Percentiles rank a stretch among this genome's conserved stretches.
phyloP scores from a whole-genome alignment of 2,888 invertebrate species.

The Apantesis nais region DNA sequence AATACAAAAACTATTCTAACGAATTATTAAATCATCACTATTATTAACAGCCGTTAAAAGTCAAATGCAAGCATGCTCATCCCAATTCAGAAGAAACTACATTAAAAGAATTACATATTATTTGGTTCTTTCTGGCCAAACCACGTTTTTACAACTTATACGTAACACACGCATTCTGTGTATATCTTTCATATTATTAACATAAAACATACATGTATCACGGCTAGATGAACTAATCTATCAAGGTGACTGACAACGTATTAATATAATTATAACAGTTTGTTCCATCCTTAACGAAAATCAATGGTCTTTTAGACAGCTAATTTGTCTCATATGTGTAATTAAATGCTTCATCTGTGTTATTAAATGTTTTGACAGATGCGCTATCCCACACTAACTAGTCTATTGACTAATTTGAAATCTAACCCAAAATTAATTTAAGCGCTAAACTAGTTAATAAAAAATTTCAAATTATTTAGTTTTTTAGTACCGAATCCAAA shows the following conservation, averaged over 20 bases:
- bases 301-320: background rate
- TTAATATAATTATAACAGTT: conserved; percentile 2
- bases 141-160: no score
- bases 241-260: conserved; percentile 1
- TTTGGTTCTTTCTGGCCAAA: no score
- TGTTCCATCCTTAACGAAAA: background rate
- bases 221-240: background rate
- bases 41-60: no score
- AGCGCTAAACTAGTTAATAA: background rate
- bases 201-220: conserved; percentile 1
- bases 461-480: background rate
- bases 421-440: background rate
- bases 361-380: background rate
- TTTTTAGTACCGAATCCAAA: background rate
- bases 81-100: no score
- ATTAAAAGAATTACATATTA: no score
- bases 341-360: no score
- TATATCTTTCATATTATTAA: no score
- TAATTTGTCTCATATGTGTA: background rate
- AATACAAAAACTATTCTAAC: background rate
- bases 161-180: background rate
- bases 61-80: no score
- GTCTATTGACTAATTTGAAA: background rate
- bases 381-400: background rate
- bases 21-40: background rate